phyloP scores from a whole-genome alignment of 2,113 vertebrate genomes.

The Brachypteracias leptosomus region DNA sequence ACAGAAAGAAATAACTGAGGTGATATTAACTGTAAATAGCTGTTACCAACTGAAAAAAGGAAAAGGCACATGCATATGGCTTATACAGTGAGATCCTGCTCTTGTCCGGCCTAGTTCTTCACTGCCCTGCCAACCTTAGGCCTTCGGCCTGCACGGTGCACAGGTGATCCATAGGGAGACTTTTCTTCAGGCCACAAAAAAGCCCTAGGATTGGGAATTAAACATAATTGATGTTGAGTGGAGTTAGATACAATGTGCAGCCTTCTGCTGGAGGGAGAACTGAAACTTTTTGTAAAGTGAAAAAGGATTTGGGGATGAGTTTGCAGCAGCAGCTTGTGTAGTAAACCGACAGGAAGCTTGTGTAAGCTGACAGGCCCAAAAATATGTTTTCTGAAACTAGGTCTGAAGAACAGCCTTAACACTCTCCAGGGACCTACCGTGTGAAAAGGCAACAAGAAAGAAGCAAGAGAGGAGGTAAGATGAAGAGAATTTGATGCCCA shows the following conservation, averaged over 20 bases:
- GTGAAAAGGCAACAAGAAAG: neutral
- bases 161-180: neutral
- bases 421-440: neutral
- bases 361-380: neutral
- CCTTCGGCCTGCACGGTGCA: neutral
- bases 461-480: neutral
- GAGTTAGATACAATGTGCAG: neutral
- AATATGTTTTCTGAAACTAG: neutral
- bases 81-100: neutral
- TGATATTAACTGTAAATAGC: neutral
- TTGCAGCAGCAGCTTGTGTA: neutral
- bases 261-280: neutral
- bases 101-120: neutral
- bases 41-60: neutral
- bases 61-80: neutral
- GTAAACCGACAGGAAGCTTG: neutral
- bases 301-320: neutral
- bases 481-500: neutral
- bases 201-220: neutral
- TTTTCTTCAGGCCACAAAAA: neutral
- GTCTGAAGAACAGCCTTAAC: neutral
- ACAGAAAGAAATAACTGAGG: neutral
- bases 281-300: neutral
- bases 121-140: neutral
- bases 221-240: neutral